These are phyloP conservation scores for Nannoperca obscura DNA, from an alignment of 2,797 vertebrate species.

Conservation along the genomic window DNA sequence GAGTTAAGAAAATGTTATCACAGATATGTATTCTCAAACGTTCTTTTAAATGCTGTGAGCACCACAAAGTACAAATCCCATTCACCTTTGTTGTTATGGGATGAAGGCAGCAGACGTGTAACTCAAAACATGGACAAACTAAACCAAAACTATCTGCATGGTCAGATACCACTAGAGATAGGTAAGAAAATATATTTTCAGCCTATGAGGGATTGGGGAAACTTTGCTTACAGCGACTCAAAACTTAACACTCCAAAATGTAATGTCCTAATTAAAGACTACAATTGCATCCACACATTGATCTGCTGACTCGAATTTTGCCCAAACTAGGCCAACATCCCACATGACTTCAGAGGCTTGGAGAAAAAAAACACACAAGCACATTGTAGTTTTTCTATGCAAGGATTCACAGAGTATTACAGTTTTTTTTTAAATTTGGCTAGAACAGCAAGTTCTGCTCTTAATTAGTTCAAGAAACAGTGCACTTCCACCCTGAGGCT, in stretches of 20 bases:
- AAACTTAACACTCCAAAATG: constrained; percentile 30
- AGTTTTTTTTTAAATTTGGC: constrained; percentile 62
- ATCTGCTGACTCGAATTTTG: constrained; percentile 66
- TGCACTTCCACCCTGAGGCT: constrained; percentile 64
- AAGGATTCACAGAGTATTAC: constrained; percentile 61
- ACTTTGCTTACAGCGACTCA: neutral
- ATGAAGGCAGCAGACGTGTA: neutral
- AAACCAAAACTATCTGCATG: neutral
- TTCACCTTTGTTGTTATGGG: neutral
- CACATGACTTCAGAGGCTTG: constrained; percentile 59
- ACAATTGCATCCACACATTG: constrained; percentile 28
- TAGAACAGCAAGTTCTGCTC: constrained; percentile 70
- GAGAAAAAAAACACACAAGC: constrained; percentile 10
- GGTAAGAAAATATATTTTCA: neutral
- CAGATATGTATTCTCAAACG: neutral
- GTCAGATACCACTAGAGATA: neutral
- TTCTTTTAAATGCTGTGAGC: constrained; percentile 8
- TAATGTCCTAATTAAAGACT: constrained; percentile 50
- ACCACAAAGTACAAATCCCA: neutral
- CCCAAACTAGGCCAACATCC: constrained; percentile 72
- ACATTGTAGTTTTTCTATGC: constrained; percentile 47
- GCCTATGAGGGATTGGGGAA: neutral
- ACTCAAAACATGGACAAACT: neutral
- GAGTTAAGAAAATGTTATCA: neutral
- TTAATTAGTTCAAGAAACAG: constrained; percentile 76